phyloP scores from a whole-genome alignment of 2,113 vertebrate genomes.

The Platycercus adscitus region DNA sequence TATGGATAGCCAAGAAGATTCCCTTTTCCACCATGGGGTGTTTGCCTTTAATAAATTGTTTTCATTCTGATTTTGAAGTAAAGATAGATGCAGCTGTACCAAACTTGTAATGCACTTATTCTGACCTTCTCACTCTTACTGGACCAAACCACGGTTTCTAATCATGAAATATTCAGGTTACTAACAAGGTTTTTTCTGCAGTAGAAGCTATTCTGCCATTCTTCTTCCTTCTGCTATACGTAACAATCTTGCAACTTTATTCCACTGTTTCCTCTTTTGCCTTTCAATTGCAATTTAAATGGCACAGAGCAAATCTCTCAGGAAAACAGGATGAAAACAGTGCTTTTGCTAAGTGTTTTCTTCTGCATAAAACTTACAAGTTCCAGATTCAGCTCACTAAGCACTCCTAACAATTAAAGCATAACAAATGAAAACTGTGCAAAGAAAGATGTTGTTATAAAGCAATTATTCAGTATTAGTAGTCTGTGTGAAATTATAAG shows the following conservation, averaged over 20 bases:
- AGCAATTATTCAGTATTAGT: slow-evolving; percentile 2
- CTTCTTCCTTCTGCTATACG: background rate
- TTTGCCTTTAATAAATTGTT: background rate
- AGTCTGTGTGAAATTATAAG: background rate
- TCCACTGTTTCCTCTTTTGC: background rate
- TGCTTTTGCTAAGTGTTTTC: background rate
- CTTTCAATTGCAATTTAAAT: background rate
- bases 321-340: background rate
- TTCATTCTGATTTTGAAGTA: background rate
- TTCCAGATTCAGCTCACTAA: background rate
- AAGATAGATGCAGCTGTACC: background rate
- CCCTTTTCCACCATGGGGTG: background rate
- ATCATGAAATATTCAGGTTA: background rate
- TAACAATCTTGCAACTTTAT: background rate
- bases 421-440: background rate
- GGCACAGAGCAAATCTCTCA: background rate
- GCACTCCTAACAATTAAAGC: background rate
- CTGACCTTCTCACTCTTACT: background rate
- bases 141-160: background rate
- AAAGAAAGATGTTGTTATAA: background rate
- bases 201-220: background rate
- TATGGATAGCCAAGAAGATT: background rate
- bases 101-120: background rate
- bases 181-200: background rate
- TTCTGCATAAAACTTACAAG: background rate